Base-by-base conservation (phyloP, 1,140 invertebrate genomes). In the Pantala flavescens region DNA sequence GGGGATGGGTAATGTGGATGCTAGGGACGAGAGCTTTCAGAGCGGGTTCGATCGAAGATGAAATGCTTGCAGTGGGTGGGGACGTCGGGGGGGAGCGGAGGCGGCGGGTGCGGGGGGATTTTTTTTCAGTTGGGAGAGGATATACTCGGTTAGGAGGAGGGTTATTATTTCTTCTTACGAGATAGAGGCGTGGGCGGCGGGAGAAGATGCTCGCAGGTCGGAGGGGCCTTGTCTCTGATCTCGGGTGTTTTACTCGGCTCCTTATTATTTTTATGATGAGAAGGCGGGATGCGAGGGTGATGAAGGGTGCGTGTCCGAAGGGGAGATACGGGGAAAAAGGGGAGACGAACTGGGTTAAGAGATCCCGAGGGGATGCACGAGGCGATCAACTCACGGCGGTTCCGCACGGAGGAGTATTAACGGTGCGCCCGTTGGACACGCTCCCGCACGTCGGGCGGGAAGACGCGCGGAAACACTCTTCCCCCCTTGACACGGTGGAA, bases 31-130 rank as follows among this genome's bases (percentile, higher is more conserved):
- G 49, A 21, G 49, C 49, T 63, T 63, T 63, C 49, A 63, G 49
- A 21, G 49, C 49, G 49, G n/a, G 49, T 63, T 63, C 49, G 49
- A 63, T 63, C 49, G 49, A 63, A 63, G 49, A 63, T 63, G 49
- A 63, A 63, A 63, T 63, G 49, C 49, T 63, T 63, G 49, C 49
- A 63, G 49, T 63, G 49, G 49, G 49, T 14, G 49, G 49, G 49
- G 12, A 14, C n/a, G 49, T 16, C n/a, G 5, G 49, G 49, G 12
- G 14, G 12, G 3, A 12, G 49, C 3, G 49, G n/a, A 63, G 49
- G 14, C 16, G 12, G 49, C 49, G 49, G 49, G n/a, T 21, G 49
- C 3, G 49, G 49, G 28, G 3, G 28, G 28, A 36, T 2, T 36
- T 36, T 36, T 36, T 36, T 63, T 63, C 5, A 9, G 28, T 36